phyloP scores from a whole-genome alignment of 2,797 vertebrate genomes.

The Falco peregrinus region DNA sequence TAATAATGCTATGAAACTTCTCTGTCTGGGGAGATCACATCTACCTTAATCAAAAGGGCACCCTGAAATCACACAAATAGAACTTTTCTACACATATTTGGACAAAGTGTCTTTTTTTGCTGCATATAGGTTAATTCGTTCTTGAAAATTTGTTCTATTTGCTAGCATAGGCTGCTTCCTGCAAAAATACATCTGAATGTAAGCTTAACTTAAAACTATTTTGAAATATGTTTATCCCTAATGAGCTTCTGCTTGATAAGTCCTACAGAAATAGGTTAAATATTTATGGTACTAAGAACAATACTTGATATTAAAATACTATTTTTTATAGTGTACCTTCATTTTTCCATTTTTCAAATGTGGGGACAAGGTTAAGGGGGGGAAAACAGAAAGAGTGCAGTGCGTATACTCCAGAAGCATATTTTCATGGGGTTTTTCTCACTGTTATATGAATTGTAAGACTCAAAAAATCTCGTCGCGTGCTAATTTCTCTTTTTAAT shows the following conservation, averaged over 20 bases:
- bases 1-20: not conserved
- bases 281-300: not conserved
- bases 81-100: not conserved
- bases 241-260: not conserved
- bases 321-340: not conserved
- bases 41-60: not conserved
- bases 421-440: not conserved
- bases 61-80: not conserved
- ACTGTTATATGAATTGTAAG: not conserved
- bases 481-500: not conserved
- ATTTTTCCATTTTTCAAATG: not conserved
- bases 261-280: not conserved
- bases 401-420: not conserved
- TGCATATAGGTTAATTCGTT: not conserved
- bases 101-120: not conserved
- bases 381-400: not conserved
- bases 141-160: not conserved
- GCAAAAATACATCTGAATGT: not conserved
- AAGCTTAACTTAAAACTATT: not conserved
- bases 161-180: rapidly evolving
- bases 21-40: not conserved
- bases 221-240: not conserved
- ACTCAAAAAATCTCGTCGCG: not conserved
- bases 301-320: not conserved
- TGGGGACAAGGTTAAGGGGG: not conserved